These are phyloP conservation scores for Loxodonta africana DNA, from an alignment of 2,113 vertebrate species.

Conservation along the genomic window DNA sequence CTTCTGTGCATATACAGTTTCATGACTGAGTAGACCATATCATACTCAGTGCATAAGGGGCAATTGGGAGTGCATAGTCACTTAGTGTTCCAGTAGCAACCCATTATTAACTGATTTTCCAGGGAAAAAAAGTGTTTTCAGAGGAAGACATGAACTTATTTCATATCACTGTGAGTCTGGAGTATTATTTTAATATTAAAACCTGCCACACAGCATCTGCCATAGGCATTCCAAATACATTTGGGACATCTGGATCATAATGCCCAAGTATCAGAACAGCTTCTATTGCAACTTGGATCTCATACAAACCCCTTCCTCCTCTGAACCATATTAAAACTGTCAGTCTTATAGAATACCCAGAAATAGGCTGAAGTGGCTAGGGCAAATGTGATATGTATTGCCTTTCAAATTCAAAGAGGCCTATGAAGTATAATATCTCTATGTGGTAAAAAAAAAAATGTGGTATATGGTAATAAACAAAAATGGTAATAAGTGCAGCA, in stretches of 20 bases:
- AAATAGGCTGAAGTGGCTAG: background rate
- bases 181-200: background rate
- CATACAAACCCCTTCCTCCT: background rate
- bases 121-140: conserved; percentile 41
- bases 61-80: conserved; percentile 56
- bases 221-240: background rate
- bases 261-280: background rate
- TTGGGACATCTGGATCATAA: background rate
- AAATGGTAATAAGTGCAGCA: background rate
- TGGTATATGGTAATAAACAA: too few species aligned
- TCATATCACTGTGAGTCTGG: background rate
- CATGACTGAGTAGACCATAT: conserved; percentile 58
- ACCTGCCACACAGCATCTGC: background rate
- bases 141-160: background rate
- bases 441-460: too few species aligned
- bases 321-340: background rate
- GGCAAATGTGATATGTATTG: background rate
- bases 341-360: background rate
- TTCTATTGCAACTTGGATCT: background rate
- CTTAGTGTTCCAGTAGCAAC: background rate
- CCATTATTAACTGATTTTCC: conserved; percentile 44
- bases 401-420: background rate
- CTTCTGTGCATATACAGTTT: conserved; percentile 68
- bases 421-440: background rate
- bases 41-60: conserved; percentile 65